Base-by-base conservation (phyloP, 2,888 invertebrate species). In the Dryocosmus kuriphilus region DNA sequence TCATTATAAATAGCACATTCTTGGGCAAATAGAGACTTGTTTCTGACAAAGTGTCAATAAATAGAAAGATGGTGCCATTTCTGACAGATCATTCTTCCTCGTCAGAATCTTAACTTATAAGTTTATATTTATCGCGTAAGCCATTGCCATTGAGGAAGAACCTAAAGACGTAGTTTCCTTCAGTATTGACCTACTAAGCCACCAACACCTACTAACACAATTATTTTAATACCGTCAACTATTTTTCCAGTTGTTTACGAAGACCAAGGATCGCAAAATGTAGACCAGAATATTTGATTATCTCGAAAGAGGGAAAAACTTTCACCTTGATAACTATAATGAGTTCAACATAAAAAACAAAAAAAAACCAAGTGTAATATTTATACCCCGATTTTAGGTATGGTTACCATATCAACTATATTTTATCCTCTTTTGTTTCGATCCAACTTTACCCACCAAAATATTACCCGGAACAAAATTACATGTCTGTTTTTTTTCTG, bases 121-220 rank as follows among this genome's bases (percentile, higher is more conserved):
- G 46, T 67, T 67, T 67, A 41, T 65, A 65, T 41, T 24, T 67
- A 67, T 67, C 41, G 27, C 27, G 67, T 27, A 24, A 67, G 41
- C 46, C 46, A 67, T 16, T 67, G 65, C 41, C 41, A n/a, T n/a
- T n/a, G 65, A 27, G 46, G 46, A 67, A 41, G 24, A 41, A 38
- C 22, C 14, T 67, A 67, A 46, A 41, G 46, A 41, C 65, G 65
- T 67, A 65, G 41, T 67, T 35, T 63, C 65, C 24, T 46, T 67
- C 41, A 41, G 24, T 41, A 41, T 67, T 67, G 41, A 38, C 65
- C 65, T 67, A 67, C 65, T 27, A 27, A 38, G 16, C 65, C 16
- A 67, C 65, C 65, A 46, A 41, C 41, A 46, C 27, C 65, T 67
- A 67, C 65, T 67, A 46, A 67, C 27, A 67, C 65, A 67, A 46